Evolutionary conservation across 2,113 vertebrate species (phyloP), one percentile per base, ranked within the genome.

Genomic region (Apteryx owenii): DNA sequence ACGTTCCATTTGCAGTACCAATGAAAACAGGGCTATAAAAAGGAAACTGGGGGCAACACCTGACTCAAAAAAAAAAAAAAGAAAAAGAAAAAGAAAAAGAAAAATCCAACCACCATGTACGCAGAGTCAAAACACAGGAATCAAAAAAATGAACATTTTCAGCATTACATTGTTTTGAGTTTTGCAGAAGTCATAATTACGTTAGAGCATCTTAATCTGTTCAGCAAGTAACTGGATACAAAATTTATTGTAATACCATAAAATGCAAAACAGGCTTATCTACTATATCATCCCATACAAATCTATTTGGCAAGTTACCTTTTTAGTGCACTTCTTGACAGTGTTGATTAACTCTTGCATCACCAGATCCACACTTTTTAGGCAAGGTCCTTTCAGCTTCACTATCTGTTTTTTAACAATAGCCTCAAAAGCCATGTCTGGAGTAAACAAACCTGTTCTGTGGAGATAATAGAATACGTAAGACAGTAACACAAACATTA

Each of bases 341-440:
- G 98, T 98, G 94, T 98, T 98, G 95, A 98, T 98, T 90, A 98
- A 94, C 58, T 98, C 98, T 60, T 98, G 98, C 96, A 98, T 98
- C 51, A 98, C 98, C 84, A 98, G 96, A 93, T 98, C 98, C 72
- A 98, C 98, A 25, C 98, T 98, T 97, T 98, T 98, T 95, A 98
- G 92, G 84, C 98, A 98, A 54, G 98, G 98, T 70, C 98, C 98
- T 95, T 98, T 98, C 90, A 98, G 97, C 75, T 98, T 98, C 28
- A 98, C 98, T 38, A 98, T 98, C 83, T 98, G 98, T 76, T 98
- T 98, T 90, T 98, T 98, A 88, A 98, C 98, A 91, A 98, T 98
- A 44, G 98, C 98, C 96, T 98, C 98, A 91, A 98, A 98, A 0
- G 98, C 98, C 98, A 98, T 98, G 85, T 98, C 98, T 82, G 98